phyloP scores from a whole-genome alignment of 2,113 vertebrate species.

The Bagarius yarrelli region DNA sequence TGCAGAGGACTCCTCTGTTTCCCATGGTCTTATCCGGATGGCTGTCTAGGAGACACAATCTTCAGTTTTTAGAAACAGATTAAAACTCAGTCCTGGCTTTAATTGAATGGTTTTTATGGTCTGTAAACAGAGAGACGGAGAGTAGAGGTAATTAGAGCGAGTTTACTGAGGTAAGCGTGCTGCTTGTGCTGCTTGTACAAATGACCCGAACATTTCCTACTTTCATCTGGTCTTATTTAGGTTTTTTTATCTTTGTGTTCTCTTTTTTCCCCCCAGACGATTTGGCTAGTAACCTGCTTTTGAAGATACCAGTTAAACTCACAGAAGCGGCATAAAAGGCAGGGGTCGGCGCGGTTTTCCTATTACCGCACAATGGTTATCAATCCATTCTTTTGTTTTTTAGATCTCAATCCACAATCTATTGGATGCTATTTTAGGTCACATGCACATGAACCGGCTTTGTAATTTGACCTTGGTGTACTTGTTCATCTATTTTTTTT shows the following conservation, averaged over 20 bases:
- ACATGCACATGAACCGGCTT: slow-evolving; percentile 6
- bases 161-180: slow-evolving; percentile 27
- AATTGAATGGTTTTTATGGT: slow-evolving; percentile 22
- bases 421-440: slow-evolving; percentile 29
- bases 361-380: not conserved
- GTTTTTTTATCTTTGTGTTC: slow-evolving; percentile 40
- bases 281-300: slow-evolving; percentile 35
- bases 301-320: slow-evolving; percentile 51
- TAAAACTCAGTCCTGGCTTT: slow-evolving; percentile 5
- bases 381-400: not conserved
- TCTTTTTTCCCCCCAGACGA: slow-evolving; percentile 34
- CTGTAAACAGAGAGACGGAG: slow-evolving; percentile 14
- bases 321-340: slow-evolving; percentile 33
- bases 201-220: slow-evolving; percentile 25
- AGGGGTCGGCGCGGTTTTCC: not conserved
- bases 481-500: not conserved
- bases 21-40: too few relatives aligned
- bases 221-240: slow-evolving; percentile 45
- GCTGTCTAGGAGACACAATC: too few relatives aligned
- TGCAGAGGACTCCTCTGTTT: not conserved
- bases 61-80: slow-evolving; percentile 8
- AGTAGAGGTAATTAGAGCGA: slow-evolving; percentile 24
- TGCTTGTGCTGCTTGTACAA: not conserved
- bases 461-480: not conserved
- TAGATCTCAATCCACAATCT: slow-evolving; percentile 7